These are phyloP conservation scores for Stegodyphus dumicola DNA, from an alignment of 1,140 invertebrate species.

Conservation along the genomic window DNA sequence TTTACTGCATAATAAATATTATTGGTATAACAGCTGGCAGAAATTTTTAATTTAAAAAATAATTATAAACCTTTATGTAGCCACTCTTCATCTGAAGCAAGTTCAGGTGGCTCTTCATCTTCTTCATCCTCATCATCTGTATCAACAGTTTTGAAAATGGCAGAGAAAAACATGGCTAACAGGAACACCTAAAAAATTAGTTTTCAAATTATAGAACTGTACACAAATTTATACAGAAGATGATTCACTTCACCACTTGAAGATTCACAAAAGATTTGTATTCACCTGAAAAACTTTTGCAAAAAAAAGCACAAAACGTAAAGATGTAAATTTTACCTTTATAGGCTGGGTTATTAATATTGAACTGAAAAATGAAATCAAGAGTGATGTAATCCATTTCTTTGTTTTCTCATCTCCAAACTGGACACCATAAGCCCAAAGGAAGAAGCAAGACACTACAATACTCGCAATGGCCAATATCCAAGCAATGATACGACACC, in stretches of 20 bases:
- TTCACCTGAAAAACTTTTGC: too few species aligned
- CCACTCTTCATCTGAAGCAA: slow-evolving; percentile 66
- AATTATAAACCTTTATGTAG: slow-evolving; percentile 56
- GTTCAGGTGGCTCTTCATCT: slow-evolving; percentile 69
- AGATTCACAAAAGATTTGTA: too few species aligned
- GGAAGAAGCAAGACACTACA: slow-evolving; percentile 69
- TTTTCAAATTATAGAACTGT: too few species aligned
- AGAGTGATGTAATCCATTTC: slow-evolving; percentile 73
- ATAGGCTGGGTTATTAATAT: slow-evolving; percentile 73
- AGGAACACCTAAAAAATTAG: slow-evolving; percentile 69
- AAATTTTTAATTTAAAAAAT: neutral
- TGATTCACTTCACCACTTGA: too few species aligned
- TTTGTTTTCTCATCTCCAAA: slow-evolving; percentile 73
- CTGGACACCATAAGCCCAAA: slow-evolving; percentile 72
- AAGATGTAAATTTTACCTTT: slow-evolving; percentile 69
- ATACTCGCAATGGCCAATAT: slow-evolving; percentile 69
- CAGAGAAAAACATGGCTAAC: slow-evolving; percentile 71
- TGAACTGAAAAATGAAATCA: slow-evolving; percentile 73
- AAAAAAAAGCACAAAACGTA: too few species aligned
- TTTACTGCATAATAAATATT: neutral
- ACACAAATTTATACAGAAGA: too few species aligned
- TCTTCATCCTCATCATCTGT: slow-evolving; percentile 71
- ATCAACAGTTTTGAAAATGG: slow-evolving; percentile 70
- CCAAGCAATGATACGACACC: slow-evolving; percentile 71
- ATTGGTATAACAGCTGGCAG: neutral